These are phyloP conservation scores for Phacellophora camtschatica DNA, from an alignment of 30 jellyfish, hydroid and myxozoan genomes.

Conservation along the genomic window DNA sequence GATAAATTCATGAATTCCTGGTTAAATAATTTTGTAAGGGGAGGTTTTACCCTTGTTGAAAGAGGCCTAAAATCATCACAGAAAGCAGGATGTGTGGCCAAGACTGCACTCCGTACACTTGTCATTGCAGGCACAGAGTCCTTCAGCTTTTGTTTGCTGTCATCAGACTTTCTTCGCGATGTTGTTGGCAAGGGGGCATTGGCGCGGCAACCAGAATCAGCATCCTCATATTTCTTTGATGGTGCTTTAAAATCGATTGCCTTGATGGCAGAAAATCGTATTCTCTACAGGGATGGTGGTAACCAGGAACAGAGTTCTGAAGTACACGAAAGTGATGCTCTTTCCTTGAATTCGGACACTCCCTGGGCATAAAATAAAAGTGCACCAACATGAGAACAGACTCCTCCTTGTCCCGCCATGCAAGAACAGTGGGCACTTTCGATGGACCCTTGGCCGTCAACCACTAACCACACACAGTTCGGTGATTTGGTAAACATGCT, in stretches of 20 bases:
- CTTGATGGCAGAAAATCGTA: background rate
- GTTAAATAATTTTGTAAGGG: background rate
- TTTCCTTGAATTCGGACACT: background rate
- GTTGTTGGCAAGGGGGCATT: no score
- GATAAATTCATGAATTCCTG: no score
- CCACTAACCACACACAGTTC: background rate
- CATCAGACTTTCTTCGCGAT: background rate
- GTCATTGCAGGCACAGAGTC: background rate
- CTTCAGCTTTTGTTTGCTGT: background rate
- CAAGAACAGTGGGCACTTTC: conserved; percentile 31
- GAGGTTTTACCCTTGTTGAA: background rate
- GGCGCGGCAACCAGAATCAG: background rate
- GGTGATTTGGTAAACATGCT: background rate
- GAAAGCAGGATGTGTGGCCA: background rate
- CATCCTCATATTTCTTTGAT: background rate
- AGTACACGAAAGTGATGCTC: background rate
- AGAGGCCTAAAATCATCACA: background rate
- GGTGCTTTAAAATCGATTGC: background rate
- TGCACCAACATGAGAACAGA: conserved; percentile 35
- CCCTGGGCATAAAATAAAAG: conserved; percentile 25
- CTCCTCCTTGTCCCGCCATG: conserved; percentile 27
- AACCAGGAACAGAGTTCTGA: background rate
- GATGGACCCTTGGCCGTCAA: background rate
- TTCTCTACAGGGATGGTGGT: background rate
- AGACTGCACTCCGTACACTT: background rate